Conservation (phyloP, 64 coral and sea anemone species). For the Actinia tenebrosa region DNA sequence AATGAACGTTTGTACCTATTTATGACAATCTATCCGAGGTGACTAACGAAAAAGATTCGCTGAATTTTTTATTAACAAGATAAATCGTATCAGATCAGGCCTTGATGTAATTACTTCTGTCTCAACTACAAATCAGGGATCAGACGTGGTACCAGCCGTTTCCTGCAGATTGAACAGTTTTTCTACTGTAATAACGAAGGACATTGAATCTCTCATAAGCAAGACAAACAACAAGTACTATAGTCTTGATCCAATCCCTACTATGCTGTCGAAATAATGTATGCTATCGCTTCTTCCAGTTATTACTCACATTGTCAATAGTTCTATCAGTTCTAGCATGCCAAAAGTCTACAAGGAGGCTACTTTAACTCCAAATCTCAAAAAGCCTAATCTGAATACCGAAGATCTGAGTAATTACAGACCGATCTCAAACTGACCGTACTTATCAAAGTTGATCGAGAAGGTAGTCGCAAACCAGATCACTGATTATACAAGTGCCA, state of each 20-base stretch:
- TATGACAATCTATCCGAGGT: conserved; percentile 21
- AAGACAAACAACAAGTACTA: conserved; percentile 3
- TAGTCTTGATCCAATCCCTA: conserved; percentile 23
- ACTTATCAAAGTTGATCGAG: conserved; percentile 37
- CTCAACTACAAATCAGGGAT: no score
- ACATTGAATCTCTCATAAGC: not conserved
- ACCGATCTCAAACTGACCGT: conserved; percentile 45
- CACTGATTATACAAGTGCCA: not conserved
- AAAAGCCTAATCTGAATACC: conserved; percentile 29
- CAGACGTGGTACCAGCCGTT: not conserved
- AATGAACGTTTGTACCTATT: conserved; percentile 7
- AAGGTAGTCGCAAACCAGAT: conserved; percentile 33
- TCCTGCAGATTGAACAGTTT: not conserved
- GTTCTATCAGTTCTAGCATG: conserved; percentile 20
- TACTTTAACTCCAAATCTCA: conserved; percentile 25
- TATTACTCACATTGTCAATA: conserved; percentile 29
- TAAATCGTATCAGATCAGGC: not conserved
- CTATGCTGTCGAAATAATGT: not conserved
- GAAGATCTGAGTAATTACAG: conserved; percentile 1
- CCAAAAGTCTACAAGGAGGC: conserved; percentile 14
- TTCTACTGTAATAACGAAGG: conserved; percentile 2
- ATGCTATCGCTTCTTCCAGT: conserved; percentile 4
- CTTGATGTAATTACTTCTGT: conserved; percentile 3
- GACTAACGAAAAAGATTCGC: conserved; percentile 36
- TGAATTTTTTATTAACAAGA: conserved; percentile 19